Evolutionary conservation across 2,888 invertebrate genomes (phyloP), one percentile per base, ranked within the genome.

Genomic region (Thymelicus acteon): DNA sequence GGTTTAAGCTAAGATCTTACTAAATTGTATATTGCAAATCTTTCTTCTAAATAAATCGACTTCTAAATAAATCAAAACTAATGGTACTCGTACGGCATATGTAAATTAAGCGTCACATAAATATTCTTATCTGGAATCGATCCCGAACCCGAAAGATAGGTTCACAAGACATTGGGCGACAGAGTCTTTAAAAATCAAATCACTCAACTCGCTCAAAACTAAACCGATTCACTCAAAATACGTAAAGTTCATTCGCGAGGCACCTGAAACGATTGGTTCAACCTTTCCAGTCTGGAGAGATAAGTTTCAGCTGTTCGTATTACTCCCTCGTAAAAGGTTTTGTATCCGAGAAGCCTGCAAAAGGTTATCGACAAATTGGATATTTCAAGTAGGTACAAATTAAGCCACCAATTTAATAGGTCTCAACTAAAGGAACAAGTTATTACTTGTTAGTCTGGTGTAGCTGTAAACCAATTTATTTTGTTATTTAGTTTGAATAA

Each of bases 281-380:
- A 54, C 54, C 5, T 10, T 10, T 54, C 10, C 54, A 54, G 24
- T 10, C 5, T 7, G 24, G 6, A 8, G 7, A 10, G 54, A 54
- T 54, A 24, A 54, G 24, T 54, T 24, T 24, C 54, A 24, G 24
- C 24, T 2, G 54, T 24, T 54, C 54, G 54, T 54, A 54, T 24
- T 54, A 54, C 54, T 2, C n/a, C 49, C 7, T 52, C 24, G 12
- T 54, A 31, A 54, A 54, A 54, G 54, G 24, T 54, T 54, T 54
- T 10, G 54, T 54, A 54, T 24, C 19, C 24, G 54, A 24, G 54
- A 54, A 54, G 54, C 49, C 49, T 52, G 19, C 12, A 61, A 60
- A 61, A 47, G 61, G 61, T 47, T 47, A 61, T 61, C 61, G 61
- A 61, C 47, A 47, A 61, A 61, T 47, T 61, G 47, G 47, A 61